Conservation (phyloP, 1,140 invertebrate species). For the Brachionus manjavacas region DNA sequence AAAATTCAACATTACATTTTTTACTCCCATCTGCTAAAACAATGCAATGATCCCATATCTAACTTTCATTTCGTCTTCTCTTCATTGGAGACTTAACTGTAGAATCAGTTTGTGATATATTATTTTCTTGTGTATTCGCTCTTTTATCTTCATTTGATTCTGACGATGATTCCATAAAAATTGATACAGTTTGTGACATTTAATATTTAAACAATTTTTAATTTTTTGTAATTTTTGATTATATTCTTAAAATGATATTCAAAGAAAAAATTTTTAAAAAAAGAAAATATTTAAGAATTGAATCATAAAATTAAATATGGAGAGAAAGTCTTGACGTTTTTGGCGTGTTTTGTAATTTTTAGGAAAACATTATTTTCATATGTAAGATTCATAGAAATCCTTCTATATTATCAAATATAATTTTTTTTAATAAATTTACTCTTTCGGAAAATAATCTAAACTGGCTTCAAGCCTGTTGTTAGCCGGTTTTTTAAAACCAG, state of each 20-base stretch:
- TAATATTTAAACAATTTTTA: neutral
- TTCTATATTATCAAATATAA: neutral
- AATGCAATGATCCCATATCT: neutral
- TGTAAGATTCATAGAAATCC: neutral
- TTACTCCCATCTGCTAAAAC: neutral
- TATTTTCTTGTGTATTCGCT: neutral
- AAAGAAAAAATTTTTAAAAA: neutral
- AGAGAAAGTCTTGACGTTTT: neutral
- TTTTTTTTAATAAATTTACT: neutral
- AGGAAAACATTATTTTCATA: neutral
- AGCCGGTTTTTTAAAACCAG: neutral
- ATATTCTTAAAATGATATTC: neutral
- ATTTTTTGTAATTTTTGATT: neutral
- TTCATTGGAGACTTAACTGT: neutral
- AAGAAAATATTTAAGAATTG: neutral
- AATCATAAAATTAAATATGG: neutral
- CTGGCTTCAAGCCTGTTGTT: neutral
- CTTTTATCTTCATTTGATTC: neutral
- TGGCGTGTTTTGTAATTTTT: neutral
- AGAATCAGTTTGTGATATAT: neutral
- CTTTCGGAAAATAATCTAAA: neutral
- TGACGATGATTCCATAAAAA: neutral
- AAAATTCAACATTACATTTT: slow-evolving; percentile 1
- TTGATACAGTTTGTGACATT: neutral
- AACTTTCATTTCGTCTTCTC: neutral